Base-by-base conservation (phyloP, 1,140 invertebrate species). In the Papilio helenus region DNA sequence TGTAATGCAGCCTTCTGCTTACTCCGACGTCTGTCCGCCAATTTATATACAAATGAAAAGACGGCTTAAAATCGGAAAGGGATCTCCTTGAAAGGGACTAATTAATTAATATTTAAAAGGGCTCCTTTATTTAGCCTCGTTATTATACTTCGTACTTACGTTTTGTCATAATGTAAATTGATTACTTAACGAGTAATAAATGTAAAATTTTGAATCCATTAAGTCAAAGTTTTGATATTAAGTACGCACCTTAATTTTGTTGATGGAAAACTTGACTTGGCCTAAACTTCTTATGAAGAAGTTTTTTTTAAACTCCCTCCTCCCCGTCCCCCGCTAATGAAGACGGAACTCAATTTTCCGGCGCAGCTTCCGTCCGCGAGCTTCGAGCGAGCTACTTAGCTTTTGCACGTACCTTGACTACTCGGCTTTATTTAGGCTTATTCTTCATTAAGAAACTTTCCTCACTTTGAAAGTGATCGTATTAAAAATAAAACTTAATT, bases 131-230 rank as follows among this genome's bases (percentile, higher is more conserved):
- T 82, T 80, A 84, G 81, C 79, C 79, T 49, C 65, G 79, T 80
- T 80, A 81, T 84, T 82, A 84, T 82, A 83, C 81, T 80, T 84
- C 84, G 85, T 83, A 81, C 82, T 83, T 80, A 82, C 71, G 80
- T 79, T 86, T 87, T 87, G 86, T 89, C 85, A 84, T 90, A 89
- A 90, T 87, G 85, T 87, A 90, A 91, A 91, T 91, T 91, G 90
- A 91, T 91, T 91, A 89, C 85, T 82, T 82, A 78, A 81, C 74
- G 71, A 79, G 79, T 90, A 89, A 91, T 93, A 90, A 93, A 91
- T 90, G 90, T 91, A 88, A 91, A 93, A 92, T 93, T 92, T 86
- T 86, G 90, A 92, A 93, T 90, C 90, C 90, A 92, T 94, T 91
- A 92, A 79, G 80, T 83, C 79, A 81, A 92, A 92, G 86, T 93